phyloP scores from a whole-genome alignment of 2,888 invertebrate genomes.

The Nomada ruficornis region DNA sequence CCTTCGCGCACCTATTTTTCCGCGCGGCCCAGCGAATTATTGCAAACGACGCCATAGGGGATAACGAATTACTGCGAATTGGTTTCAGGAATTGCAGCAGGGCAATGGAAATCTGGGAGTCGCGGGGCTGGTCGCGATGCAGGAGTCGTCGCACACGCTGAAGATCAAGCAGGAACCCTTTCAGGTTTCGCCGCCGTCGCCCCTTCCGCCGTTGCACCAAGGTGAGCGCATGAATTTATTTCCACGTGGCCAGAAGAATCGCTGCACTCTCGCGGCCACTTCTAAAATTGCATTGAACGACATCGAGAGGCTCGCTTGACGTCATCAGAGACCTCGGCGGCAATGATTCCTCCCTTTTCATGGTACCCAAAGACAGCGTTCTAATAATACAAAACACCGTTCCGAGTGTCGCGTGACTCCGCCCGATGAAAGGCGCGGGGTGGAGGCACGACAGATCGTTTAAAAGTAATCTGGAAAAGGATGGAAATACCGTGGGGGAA shows the following conservation, averaged over 20 bases:
- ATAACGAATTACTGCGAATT: background rate
- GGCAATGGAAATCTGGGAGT: constrained; percentile 74
- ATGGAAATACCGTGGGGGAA: constrained; percentile 32
- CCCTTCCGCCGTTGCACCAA: constrained; percentile 79
- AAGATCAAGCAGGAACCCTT: constrained; percentile 83
- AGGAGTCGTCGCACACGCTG: constrained; percentile 75
- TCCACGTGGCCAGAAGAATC: background rate
- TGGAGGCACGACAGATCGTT: background rate
- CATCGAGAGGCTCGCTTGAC: constrained; percentile 31
- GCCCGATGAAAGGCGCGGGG: constrained; percentile 5
- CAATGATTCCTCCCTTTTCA: constrained; percentile 46
- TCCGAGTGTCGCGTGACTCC: constrained; percentile 40
- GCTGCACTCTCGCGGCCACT: background rate
- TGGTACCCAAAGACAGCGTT: constrained; percentile 63
- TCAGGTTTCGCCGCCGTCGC: constrained; percentile 77
- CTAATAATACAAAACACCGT: constrained; percentile 75
- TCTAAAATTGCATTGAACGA: constrained; percentile 9
- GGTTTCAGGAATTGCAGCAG: constrained; percentile 78
- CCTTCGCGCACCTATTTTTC: constrained; percentile 17
- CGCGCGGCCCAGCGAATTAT: too few species aligned
- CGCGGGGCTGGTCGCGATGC: constrained; percentile 72
- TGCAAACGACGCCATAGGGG: too few species aligned
- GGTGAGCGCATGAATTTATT: constrained; percentile 67
- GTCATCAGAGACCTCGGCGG: constrained; percentile 41
- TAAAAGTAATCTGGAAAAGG: constrained; percentile 25